Percentiles rank a stretch among this genome's conserved stretches.
phyloP scores from a whole-genome alignment of 2,113 vertebrate species.

The Actenoides lindsayi region DNA sequence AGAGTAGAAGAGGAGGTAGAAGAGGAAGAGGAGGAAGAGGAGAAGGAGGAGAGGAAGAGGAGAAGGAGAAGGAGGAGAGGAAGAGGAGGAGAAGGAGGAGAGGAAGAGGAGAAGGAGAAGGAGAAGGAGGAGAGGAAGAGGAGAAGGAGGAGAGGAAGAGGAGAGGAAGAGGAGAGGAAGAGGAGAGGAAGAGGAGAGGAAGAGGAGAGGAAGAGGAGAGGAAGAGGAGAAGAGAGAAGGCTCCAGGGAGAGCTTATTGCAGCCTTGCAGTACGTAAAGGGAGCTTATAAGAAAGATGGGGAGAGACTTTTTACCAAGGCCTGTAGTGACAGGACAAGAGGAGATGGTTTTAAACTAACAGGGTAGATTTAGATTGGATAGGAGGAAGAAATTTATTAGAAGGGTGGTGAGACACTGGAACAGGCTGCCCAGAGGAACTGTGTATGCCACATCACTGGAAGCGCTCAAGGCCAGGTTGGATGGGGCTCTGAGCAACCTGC shows the following conservation, averaged over 20 bases:
- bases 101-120: fast-evolving
- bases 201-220: too few relatives aligned
- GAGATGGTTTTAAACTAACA: not conserved
- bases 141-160: too few relatives aligned
- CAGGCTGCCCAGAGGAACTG: not conserved
- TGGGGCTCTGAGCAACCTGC: fast-evolving
- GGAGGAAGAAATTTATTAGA: not conserved
- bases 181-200: too few relatives aligned
- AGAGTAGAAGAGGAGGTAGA: too few relatives aligned
- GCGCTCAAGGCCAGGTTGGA: not conserved
- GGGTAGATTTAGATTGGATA: not conserved
- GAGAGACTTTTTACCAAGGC: not conserved
- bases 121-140: too few relatives aligned
- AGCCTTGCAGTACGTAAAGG: not conserved
- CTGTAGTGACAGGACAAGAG: not conserved
- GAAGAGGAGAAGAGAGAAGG: not conserved
- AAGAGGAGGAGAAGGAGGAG: too few relatives aligned
- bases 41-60: too few relatives aligned
- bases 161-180: too few relatives aligned
- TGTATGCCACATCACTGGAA: not conserved
- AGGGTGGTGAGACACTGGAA: not conserved
- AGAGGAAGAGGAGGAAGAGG: fast-evolving
- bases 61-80: too few relatives aligned
- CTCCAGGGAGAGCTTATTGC: fast-evolving
- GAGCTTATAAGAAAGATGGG: not conserved